These are phyloP conservation scores for Archocentrus centrarchus DNA, from an alignment of 2,113 vertebrate species.

Conservation along the genomic window DNA sequence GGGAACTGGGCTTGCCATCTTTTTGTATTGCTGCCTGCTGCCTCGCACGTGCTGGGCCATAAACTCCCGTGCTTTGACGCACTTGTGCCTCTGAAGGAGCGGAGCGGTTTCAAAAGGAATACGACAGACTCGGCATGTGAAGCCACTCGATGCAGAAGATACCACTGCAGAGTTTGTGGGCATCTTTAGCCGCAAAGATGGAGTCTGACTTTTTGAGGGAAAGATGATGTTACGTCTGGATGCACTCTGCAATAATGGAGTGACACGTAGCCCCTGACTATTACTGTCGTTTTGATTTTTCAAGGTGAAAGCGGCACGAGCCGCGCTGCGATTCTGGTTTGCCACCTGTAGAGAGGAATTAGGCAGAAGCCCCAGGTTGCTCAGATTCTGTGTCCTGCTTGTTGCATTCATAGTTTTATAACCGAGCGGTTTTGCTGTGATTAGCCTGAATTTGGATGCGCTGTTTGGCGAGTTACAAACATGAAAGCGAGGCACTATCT, in stretches of 20 bases:
- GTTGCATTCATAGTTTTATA: neutral
- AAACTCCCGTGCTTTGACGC: slow-evolving; percentile 64
- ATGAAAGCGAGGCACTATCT: slow-evolving; percentile 69
- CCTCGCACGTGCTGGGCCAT: slow-evolving; percentile 54
- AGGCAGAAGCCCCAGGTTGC: neutral
- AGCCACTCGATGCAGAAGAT: neutral
- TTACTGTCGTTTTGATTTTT: slow-evolving; percentile 26
- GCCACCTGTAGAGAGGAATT: neutral
- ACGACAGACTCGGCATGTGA: slow-evolving; percentile 68
- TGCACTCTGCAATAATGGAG: neutral
- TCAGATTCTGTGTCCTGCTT: neutral
- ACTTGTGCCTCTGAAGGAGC: slow-evolving; percentile 77
- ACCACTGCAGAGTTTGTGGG: neutral
- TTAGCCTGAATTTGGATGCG: slow-evolving; percentile 55
- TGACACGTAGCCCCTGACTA: neutral
- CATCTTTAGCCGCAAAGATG: neutral
- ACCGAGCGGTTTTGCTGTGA: slow-evolving; percentile 54
- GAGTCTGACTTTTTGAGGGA: neutral
- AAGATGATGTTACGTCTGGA: neutral
- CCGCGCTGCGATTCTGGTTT: neutral
- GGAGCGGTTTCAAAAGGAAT: slow-evolving; percentile 62
- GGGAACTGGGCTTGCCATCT: neutral
- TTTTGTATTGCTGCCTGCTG: slow-evolving; percentile 37
- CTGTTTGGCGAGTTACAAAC: slow-evolving; percentile 50
- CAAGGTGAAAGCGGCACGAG: neutral